Evolutionary conservation across 2,113 vertebrate genomes (phyloP).

Genomic region (Lophura nycthemera): DNA sequence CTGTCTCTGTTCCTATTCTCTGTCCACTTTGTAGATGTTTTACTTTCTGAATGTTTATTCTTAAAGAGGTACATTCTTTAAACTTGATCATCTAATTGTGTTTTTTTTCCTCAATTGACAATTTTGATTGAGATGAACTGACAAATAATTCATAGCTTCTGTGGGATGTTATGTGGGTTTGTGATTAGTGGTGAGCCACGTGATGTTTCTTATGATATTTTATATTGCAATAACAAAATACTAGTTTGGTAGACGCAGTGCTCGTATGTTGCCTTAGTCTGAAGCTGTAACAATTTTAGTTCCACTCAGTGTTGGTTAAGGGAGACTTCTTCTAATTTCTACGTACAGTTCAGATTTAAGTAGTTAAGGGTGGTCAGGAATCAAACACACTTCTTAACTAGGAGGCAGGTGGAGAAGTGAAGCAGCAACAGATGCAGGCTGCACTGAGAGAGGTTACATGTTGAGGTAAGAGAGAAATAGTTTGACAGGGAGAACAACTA

Average conservation of each 20-base stretch:
- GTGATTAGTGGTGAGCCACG: fast-evolving
- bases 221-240: background rate
- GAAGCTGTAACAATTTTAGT: background rate
- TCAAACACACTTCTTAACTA: no score
- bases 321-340: no score
- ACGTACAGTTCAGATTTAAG: background rate
- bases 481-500: background rate
- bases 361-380: no score
- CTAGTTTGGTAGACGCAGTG: background rate
- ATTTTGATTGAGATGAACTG: background rate
- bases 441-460: background rate
- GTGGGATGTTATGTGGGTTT: fast-evolving
- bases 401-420: no score
- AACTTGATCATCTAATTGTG: no score
- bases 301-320: background rate
- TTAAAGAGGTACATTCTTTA: background rate
- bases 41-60: background rate
- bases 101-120: background rate
- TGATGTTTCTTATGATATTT: background rate
- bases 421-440: background rate
- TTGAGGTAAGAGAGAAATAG: background rate
- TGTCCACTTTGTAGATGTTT: background rate
- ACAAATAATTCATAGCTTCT: background rate
- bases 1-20: background rate
- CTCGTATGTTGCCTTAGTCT: background rate